A percentile compares a stretch with the other conserved stretches of the same genome.
These are phyloP conservation scores for Nezara viridula DNA, from an alignment of 2,888 invertebrate species.

Conservation along the genomic window DNA sequence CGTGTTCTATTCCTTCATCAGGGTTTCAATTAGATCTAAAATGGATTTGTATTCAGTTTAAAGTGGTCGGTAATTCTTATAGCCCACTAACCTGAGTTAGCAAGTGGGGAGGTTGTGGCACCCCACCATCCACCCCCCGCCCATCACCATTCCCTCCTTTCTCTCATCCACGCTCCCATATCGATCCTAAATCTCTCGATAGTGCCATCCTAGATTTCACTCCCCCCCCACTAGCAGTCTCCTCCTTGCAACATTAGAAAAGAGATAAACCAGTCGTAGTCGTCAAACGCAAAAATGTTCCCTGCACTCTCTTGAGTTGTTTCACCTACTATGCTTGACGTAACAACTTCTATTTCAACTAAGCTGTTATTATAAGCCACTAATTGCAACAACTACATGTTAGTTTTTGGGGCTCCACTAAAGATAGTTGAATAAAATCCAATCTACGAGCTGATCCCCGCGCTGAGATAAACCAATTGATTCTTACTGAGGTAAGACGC, in stretches of 20 bases:
- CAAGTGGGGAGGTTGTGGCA: background rate
- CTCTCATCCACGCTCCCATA: background rate
- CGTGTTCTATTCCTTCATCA: slow-evolving; percentile 62
- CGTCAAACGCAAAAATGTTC: background rate
- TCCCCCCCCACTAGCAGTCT: background rate
- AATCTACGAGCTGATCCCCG: too few species aligned
- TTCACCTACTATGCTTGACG: background rate
- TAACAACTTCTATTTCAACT: background rate
- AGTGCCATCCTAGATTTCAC: slow-evolving; percentile 34
- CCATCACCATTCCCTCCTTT: background rate
- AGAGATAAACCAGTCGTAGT: background rate
- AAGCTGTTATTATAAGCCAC: too few species aligned
- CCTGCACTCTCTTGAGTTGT: background rate
- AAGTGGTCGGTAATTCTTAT: slow-evolving; percentile 58
- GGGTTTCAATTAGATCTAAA: slow-evolving; percentile 64
- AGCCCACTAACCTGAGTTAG: slow-evolving; percentile 59
- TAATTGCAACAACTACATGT: too few species aligned
- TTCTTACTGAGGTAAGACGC: too few species aligned
- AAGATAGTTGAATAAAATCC: too few species aligned
- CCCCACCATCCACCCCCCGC: background rate
- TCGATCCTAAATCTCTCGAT: slow-evolving; percentile 32
- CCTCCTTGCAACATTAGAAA: background rate
- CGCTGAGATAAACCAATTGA: too few species aligned
- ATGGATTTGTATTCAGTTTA: slow-evolving; percentile 62
- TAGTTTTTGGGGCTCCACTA: too few species aligned